Base-by-base conservation (phyloP, 2,888 invertebrate genomes). In the Eumerus sabulonum region DNA sequence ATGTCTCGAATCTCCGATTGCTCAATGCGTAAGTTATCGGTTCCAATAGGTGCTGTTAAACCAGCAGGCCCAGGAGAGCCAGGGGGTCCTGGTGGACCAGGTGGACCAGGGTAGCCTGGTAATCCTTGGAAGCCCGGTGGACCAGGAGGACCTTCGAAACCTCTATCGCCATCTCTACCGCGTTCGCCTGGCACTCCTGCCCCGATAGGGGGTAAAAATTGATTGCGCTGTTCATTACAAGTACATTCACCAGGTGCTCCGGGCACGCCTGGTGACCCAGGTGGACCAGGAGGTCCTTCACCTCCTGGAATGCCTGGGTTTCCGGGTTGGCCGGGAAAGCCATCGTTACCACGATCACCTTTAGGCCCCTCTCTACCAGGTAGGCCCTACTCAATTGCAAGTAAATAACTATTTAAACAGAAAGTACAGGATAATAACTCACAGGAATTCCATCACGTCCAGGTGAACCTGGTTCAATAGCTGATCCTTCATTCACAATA, bases 1-100 rank as follows among this genome's bases (percentile, higher is more conserved):
- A 97, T 94, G 82, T 95, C 95, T 82, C 94, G 90, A 14, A 97
- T 91, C 88, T 96, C 95, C 4, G 90, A 89, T 60, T 93, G 93
- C 7, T 84, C 84, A 13, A 83, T 40, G 11, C 67, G 77, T n/a
- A 53, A 57, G 1, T 40, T 63, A n/a, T 74, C 76, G 7, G 13
- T 76, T 17, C 81, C 16, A 9, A 91, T 36, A 27, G 27, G 27
- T 1, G 57, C 82, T 1, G 71, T 48, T 5, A 48, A 47, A 1
- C 83, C 74, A 0, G 76, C 90, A 14, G 90, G 86, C 35, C 93
- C 93, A 47, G 91, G 90, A 1, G 74, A 81, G 3, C 85, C 84
- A 0, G 79, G 70, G 0, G 86, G 84, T 9, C 90, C 90, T 7
- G 42, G 51, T 16, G 67, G 59, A 14, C 93, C 93, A 38, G 91